Evolutionary conservation across 2,888 invertebrate species (phyloP).

Genomic region (Ernsta delagoae): DNA sequence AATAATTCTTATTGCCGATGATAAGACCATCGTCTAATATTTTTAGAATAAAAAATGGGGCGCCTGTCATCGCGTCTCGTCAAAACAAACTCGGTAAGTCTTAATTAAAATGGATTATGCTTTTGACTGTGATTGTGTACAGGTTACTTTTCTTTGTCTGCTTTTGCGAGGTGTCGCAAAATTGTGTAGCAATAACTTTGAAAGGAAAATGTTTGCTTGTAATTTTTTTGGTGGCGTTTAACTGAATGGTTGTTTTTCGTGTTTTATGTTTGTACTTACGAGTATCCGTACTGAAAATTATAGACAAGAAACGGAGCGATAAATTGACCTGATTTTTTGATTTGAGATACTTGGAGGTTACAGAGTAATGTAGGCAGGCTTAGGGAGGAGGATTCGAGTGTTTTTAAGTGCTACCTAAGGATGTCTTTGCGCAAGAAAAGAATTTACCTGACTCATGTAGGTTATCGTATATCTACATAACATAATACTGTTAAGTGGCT

Average conservation of each 20-base stretch:
- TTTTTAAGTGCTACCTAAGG: too few relatives aligned
- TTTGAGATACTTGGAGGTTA: neutral
- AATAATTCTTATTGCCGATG: too few relatives aligned
- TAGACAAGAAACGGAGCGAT: neutral
- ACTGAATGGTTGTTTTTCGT: neutral
- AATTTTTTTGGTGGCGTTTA: neutral
- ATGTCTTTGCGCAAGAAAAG: too few relatives aligned
- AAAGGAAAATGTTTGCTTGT: slow-evolving; percentile 12
- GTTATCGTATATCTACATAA: neutral
- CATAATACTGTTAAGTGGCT: neutral
- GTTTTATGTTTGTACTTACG: neutral
- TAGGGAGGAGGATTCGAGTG: too few relatives aligned
- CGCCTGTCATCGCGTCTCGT: slow-evolving; percentile 13
- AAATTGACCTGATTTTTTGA: neutral
- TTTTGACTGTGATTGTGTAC: slow-evolving; percentile 14
- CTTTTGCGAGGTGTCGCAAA: slow-evolving; percentile 21
- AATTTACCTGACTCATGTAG: too few relatives aligned
- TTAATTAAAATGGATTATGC: slow-evolving; percentile 30
- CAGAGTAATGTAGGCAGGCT: too few relatives aligned
- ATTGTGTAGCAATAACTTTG: neutral
- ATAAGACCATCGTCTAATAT: neutral
- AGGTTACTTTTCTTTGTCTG: slow-evolving; percentile 9
- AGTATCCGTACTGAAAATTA: neutral
- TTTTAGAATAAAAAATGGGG: slow-evolving; percentile 10
- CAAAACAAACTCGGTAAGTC: slow-evolving; percentile 29